Base-by-base conservation (phyloP, 2,797 vertebrate species). In the Gorsachius magnificus region DNA sequence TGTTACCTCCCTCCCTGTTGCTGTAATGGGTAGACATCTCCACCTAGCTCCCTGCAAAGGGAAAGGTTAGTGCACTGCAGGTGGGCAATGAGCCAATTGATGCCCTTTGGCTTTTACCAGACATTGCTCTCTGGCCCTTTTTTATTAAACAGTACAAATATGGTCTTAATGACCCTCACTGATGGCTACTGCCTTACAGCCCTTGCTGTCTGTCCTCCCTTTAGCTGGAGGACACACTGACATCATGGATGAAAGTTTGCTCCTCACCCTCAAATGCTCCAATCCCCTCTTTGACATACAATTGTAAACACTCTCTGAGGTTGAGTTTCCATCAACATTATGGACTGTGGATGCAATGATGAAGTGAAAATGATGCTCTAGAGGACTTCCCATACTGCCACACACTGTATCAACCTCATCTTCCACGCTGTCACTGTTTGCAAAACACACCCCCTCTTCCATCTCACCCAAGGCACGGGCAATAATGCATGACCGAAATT, bases 211-310 rank as follows among this genome's bases (percentile, higher is more conserved):
- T 35, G 31, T 78, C 36, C 22, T n/a, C 16, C 15, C 6, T 41
- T 45, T 6, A 9, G 19, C 60, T 58, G 70, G 16, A 90, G 35
- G 60, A 38, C 28, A 58, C 36, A 7, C 11, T 41, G 25, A 43
- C 0, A 0, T 16, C 8, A 21, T 25, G 11, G 41, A 38, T 74
- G 11, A 81, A 7, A 64, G 6, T 91, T 89, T 89, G 18, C 10
- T 84, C 51, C 65, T 41, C 53, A 89, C 78, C 8, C 5, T 50
- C 65, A 87, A 19, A 43, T 28, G 7, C 7, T 89, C 45, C 31
- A 28, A 6, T 36, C 48, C 6, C 4, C 16, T 7, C 28, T n/a
- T 50, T 58, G 31, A 28, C 10, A 13, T 45, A 45, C 21, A 33
- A 53, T 13, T 13, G 29, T 41, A 60, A 77, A 26, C 10, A 14